Evolutionary conservation across 2,113 vertebrate genomes (phyloP).

Genomic region (Macquaria australasica): DNA sequence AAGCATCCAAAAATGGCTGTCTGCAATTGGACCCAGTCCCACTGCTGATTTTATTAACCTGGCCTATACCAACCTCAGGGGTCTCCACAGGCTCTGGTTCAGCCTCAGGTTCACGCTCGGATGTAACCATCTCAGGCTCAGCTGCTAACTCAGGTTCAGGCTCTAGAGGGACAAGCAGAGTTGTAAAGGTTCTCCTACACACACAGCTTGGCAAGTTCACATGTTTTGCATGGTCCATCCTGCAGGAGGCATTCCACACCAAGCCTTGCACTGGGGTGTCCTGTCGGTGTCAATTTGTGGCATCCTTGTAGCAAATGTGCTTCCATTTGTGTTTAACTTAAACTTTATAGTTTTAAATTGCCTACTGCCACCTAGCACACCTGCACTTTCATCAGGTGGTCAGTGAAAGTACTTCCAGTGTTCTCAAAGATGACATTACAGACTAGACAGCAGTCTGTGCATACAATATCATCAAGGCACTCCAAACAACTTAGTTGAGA

Average conservation of each 20-base stretch:
- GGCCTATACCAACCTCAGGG: slow-evolving; percentile 52
- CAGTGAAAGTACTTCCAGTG: neutral
- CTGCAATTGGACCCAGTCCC: neutral
- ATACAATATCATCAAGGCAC: neutral
- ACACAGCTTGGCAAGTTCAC: neutral
- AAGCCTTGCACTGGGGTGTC: neutral
- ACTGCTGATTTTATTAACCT: neutral
- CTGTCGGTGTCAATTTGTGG: neutral
- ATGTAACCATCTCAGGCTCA: slow-evolving; percentile 1
- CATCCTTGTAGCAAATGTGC: neutral
- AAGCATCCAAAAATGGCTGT: neutral
- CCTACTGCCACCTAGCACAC: too few relatives aligned
- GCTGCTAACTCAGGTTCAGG: slow-evolving; percentile 35
- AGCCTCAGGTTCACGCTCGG: slow-evolving; percentile 30
- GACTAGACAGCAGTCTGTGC: neutral
- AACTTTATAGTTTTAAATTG: neutral
- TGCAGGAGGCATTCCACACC: neutral
- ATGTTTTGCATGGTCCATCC: neutral
- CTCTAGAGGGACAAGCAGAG: slow-evolving; percentile 36
- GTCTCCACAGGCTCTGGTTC: slow-evolving; percentile 47
- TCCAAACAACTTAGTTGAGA: neutral
- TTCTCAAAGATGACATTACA: neutral
- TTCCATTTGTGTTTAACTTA: neutral
- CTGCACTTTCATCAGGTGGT: neutral
- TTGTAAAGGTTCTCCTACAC: neutral